Evolutionary conservation across 2,113 vertebrate species (phyloP).

Genomic region (Apaloderma vittatum): DNA sequence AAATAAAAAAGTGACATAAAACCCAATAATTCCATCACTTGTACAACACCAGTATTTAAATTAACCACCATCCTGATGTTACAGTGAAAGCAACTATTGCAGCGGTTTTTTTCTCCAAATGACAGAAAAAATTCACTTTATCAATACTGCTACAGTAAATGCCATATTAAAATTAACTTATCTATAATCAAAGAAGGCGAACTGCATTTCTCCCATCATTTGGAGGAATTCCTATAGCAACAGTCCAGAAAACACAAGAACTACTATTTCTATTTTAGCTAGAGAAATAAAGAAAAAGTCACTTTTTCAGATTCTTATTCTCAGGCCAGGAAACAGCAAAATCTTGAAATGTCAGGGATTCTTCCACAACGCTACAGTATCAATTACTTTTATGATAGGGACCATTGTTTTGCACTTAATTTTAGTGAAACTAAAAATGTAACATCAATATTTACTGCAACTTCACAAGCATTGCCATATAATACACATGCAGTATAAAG

Average conservation of each 20-base stretch:
- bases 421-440: not conserved
- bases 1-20: constrained; percentile 61
- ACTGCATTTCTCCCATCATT: not conserved
- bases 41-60: not conserved
- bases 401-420: not conserved
- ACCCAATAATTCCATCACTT: constrained; percentile 25
- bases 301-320: not conserved
- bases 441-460: not conserved
- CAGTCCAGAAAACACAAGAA: not conserved
- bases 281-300: not conserved
- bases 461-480: not conserved
- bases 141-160: not conserved
- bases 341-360: not conserved
- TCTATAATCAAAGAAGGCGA: not conserved
- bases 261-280: not conserved
- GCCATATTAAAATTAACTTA: not conserved
- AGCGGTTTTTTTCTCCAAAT: not conserved
- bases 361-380: not conserved
- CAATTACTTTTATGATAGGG: not conserved
- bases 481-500: not conserved
- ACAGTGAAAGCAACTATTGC: not conserved
- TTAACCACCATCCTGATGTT: not conserved
- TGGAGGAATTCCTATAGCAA: not conserved
- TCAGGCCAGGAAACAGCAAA: not conserved
- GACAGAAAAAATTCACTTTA: not conserved